Percentiles rank a stretch among this genome's conserved stretches.
These are phyloP conservation scores for Seriola rivoliana DNA, from an alignment of 2,113 vertebrate species.

Conservation along the genomic window DNA sequence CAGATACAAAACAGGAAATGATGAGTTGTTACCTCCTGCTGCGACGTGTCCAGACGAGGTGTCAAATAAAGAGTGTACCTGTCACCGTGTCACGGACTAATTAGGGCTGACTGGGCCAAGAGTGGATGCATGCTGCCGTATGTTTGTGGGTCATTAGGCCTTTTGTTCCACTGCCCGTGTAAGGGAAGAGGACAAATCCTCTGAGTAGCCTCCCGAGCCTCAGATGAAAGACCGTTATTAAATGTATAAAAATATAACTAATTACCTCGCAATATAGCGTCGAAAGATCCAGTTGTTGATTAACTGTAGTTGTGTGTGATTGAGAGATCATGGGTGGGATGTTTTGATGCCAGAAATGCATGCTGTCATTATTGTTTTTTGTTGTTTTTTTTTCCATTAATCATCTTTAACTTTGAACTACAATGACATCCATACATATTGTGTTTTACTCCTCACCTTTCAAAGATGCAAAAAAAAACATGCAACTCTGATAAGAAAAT, in stretches of 20 bases:
- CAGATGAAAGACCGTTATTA: constrained; percentile 36
- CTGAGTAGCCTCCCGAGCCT: background rate
- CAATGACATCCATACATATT: too few species aligned
- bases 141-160: constrained; percentile 32
- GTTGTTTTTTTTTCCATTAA: background rate
- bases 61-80: constrained; percentile 7
- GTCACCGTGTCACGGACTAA: constrained; percentile 46
- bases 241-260: constrained; percentile 17
- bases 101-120: constrained; percentile 36
- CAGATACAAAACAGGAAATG: background rate
- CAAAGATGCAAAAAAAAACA: background rate
- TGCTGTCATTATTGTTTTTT: background rate
- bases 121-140: constrained; percentile 22
- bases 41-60: constrained; percentile 4
- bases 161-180: constrained; percentile 46
- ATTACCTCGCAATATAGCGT: background rate
- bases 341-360: background rate
- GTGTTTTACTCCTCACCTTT: background rate
- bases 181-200: constrained; percentile 27
- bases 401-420: background rate
- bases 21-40: constrained; percentile 4
- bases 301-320: background rate
- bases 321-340: background rate
- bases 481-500: background rate
- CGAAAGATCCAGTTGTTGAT: background rate